phyloP scores from a whole-genome alignment of 2,797 vertebrate species.

The Danio jaintianensis region DNA sequence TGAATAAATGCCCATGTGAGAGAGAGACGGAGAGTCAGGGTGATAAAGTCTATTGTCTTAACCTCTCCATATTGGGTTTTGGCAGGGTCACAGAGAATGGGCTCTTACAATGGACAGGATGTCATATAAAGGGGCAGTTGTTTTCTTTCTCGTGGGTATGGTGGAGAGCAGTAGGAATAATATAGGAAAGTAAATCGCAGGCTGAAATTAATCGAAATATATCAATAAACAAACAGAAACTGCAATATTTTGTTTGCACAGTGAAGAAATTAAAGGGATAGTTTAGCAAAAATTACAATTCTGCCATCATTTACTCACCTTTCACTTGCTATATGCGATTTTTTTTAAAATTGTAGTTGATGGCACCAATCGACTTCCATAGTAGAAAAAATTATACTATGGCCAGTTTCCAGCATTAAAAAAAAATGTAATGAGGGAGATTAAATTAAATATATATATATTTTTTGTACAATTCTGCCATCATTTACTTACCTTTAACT shows the following conservation, averaged over 20 bases:
- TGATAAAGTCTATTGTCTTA: conserved; percentile 66
- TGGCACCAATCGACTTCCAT: too few relatives aligned
- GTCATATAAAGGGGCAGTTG: conserved; percentile 67
- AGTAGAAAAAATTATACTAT: too few relatives aligned
- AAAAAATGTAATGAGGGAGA: too few relatives aligned
- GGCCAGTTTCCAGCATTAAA: too few relatives aligned
- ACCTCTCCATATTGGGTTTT: conserved; percentile 71
- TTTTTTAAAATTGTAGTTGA: too few relatives aligned
- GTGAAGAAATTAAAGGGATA: not conserved
- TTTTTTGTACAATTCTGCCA: too few relatives aligned
- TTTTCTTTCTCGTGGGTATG: conserved; percentile 60
- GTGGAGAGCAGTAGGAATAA: conserved; percentile 62
- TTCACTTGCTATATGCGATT: too few relatives aligned
- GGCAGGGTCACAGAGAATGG: conserved; percentile 62
- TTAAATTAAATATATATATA: too few relatives aligned
- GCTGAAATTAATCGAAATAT: not conserved
- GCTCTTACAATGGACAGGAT: conserved; percentile 74
- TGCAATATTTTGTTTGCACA: not conserved
- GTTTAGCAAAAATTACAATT: too few relatives aligned
- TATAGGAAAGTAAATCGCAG: conserved; percentile 20
- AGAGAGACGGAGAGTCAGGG: conserved; percentile 50
- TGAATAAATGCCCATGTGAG: conserved; percentile 38
- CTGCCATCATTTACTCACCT: too few relatives aligned
- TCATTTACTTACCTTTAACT: too few relatives aligned
- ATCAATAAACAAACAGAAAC: too few relatives aligned